Evolutionary conservation across 2,113 vertebrate genomes (phyloP).

Genomic region (Bothrops jararaca): DNA sequence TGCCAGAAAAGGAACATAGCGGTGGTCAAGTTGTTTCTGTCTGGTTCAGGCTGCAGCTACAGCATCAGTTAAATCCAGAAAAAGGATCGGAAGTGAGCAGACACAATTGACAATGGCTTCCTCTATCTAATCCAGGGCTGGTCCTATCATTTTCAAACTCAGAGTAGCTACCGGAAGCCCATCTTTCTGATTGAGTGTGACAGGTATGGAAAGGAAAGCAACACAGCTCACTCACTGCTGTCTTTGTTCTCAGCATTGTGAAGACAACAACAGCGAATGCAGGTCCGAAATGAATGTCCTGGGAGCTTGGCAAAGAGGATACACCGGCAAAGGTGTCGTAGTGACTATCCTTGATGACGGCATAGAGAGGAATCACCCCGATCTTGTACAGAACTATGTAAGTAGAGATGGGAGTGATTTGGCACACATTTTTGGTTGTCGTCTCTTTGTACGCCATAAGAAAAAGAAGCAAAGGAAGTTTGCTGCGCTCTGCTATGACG

Average conservation of each 20-base stretch:
- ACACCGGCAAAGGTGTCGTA: constrained; percentile 77
- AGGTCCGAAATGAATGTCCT: constrained; percentile 77
- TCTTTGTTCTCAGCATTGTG: constrained; percentile 64
- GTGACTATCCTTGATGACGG: constrained; percentile 81
- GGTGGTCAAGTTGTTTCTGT: neutral
- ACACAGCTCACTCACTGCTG: constrained; percentile 13
- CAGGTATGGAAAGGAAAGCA: neutral
- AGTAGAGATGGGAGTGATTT: constrained; percentile 40
- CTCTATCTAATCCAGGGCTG: neutral
- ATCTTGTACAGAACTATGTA: constrained; percentile 79
- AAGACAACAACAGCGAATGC: constrained; percentile 71
- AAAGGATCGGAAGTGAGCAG: neutral
- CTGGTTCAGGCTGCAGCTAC: neutral
- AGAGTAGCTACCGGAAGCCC: neutral
- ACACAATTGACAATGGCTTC: neutral
- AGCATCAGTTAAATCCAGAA: neutral
- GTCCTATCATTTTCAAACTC: neutral
- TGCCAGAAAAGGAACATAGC: neutral
- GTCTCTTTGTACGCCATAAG: neutral
- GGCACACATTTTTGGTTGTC: neutral
- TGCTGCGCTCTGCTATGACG: neutral
- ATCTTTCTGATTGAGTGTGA: neutral
- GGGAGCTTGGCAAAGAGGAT: constrained; percentile 79
- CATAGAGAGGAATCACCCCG: constrained; percentile 79
- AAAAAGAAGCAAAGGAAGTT: neutral